Evolutionary conservation across 2,797 vertebrate species (phyloP).

Genomic region (Pseudocheirus occidentalis): DNA sequence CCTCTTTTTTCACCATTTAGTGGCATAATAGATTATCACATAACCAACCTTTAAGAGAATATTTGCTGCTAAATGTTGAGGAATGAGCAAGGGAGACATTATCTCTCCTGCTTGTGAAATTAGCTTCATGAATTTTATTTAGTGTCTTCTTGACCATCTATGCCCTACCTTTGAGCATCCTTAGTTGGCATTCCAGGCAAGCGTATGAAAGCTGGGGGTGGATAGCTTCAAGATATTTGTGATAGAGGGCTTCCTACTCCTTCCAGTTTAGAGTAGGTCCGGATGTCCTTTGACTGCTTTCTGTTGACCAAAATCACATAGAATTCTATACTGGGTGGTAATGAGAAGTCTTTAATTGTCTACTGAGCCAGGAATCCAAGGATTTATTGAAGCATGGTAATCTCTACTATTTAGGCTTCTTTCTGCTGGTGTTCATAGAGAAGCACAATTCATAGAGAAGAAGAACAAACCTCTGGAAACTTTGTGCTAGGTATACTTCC

Average conservation of each 20-base stretch:
- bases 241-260: not conserved
- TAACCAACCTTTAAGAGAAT: not conserved
- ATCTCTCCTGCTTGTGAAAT: not conserved
- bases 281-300: not conserved
- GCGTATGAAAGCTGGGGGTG: not conserved
- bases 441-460: not conserved
- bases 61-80: not conserved
- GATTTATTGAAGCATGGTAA: not conserved
- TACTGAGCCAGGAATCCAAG: not conserved
- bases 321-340: not conserved
- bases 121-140: not conserved
- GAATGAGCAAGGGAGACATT: not conserved
- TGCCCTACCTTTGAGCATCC: not conserved
- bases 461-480: not conserved
- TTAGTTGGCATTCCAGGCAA: not conserved
- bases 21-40: not conserved
- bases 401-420: not conserved
- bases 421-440: not conserved
- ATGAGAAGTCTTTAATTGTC: not conserved
- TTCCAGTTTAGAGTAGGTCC: not conserved
- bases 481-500: not conserved
- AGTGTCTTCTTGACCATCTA: not conserved
- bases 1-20: not conserved
- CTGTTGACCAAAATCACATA: not conserved
- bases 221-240: not conserved